Percentiles rank a stretch among this genome's conserved stretches.
phyloP scores from a whole-genome alignment of 2,888 invertebrate species.

The Chrysolina americana region DNA sequence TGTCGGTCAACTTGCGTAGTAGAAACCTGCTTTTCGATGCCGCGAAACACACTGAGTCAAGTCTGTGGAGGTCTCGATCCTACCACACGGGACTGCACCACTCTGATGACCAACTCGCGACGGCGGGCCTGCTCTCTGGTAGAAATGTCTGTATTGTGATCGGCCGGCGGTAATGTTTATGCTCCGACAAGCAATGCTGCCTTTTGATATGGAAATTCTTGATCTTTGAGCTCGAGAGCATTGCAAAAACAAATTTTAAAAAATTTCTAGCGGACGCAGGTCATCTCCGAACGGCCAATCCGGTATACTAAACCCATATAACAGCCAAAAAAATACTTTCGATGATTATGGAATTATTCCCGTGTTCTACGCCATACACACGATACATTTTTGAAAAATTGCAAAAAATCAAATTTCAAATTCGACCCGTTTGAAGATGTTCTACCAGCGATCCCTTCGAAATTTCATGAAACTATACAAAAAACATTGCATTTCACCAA shows the following conservation, averaged over 20 bases:
- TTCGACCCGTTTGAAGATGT: too few species aligned
- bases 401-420: too few species aligned
- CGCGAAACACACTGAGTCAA: constrained; percentile 67
- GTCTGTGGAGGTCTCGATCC: constrained; percentile 45
- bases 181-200: not conserved
- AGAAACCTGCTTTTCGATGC: constrained; percentile 61
- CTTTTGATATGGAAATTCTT: not conserved
- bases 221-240: not conserved
- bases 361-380: too few species aligned
- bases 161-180: not conserved
- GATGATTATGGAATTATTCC: too few species aligned
- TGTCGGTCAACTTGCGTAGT: constrained; percentile 54
- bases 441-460: too few species aligned
- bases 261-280: too few species aligned
- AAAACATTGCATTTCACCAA: too few species aligned
- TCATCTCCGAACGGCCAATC: too few species aligned
- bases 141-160: constrained; percentile 10
- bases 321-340: too few species aligned
- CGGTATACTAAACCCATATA: too few species aligned
- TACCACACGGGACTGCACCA: constrained; percentile 26
- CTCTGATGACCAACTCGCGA: constrained; percentile 65
- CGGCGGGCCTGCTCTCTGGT: constrained; percentile 29
- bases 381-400: too few species aligned
- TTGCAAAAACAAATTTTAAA: not conserved
- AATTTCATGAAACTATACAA: too few species aligned